Conservation (phyloP, 2,888 invertebrate species). For the Poecilus cupreus region DNA sequence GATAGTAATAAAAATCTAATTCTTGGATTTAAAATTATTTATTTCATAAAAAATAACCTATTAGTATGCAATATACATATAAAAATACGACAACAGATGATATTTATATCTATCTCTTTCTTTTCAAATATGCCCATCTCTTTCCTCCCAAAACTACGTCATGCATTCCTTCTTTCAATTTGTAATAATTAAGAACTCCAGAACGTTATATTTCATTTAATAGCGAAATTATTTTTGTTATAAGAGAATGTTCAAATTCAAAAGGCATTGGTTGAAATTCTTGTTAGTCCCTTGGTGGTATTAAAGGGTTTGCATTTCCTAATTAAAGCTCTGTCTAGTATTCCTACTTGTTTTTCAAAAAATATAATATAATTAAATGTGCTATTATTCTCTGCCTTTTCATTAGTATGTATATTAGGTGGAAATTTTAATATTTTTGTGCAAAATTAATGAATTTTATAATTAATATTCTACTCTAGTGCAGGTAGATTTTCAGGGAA, state of each 20-base stretch:
- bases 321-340: not conserved
- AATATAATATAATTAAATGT: not conserved
- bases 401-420: constrained; percentile 3
- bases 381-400: not conserved
- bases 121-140: no score
- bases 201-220: no score
- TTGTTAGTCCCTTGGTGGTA: constrained; percentile 9
- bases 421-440: not conserved
- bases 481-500: not conserved
- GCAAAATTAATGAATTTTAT: not conserved
- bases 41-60: no score
- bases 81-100: no score
- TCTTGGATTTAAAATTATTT: no score
- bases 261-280: not conserved
- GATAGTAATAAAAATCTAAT: no score
- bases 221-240: no score
- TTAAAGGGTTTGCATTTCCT: not conserved
- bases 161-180: no score
- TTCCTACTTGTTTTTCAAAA: not conserved
- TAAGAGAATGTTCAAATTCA: not conserved
- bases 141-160: no score
- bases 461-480: not conserved
- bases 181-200: no score
- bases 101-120: no score
- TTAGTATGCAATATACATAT: no score